Conservation (phyloP, 2,888 invertebrate genomes). For the Coenonympha arcania region DNA sequence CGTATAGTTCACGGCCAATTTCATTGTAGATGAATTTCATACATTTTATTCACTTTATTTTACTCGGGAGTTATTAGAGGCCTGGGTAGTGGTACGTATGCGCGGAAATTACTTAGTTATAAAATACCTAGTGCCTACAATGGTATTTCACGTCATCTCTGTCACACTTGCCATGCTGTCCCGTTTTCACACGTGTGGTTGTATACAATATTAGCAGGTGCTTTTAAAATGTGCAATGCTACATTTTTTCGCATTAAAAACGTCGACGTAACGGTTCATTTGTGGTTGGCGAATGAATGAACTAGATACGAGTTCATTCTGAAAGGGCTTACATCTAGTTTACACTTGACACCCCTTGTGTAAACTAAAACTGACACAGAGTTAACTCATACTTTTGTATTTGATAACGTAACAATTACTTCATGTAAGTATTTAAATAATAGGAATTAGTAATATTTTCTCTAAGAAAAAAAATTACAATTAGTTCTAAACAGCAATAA, state of each 20-base stretch:
- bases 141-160: constrained; percentile 25
- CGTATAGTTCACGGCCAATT: constrained; percentile 61
- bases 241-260: constrained; percentile 48
- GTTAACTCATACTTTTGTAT: not conserved
- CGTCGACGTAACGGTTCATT: constrained; percentile 46
- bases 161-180: constrained; percentile 18
- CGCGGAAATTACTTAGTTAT: constrained; percentile 38
- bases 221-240: constrained; percentile 27
- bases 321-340: constrained; percentile 31
- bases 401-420: not conserved
- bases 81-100: constrained; percentile 35
- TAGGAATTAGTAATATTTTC: no score
- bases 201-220: constrained; percentile 51
- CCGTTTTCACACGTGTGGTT: constrained; percentile 25
- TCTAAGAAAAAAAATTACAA: no score
- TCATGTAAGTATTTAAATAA: no score
- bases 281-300: constrained; percentile 43
- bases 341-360: not conserved
- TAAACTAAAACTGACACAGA: not conserved
- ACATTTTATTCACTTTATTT: no score
- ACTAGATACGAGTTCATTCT: constrained; percentile 42
- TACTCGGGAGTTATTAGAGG: no score
- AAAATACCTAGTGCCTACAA: constrained; percentile 9
- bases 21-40: constrained; percentile 30
- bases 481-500: no score